Evolutionary conservation across 2,888 invertebrate genomes (phyloP), one percentile per base, ranked within the genome.

Genomic region (Lobophora halterata): DNA sequence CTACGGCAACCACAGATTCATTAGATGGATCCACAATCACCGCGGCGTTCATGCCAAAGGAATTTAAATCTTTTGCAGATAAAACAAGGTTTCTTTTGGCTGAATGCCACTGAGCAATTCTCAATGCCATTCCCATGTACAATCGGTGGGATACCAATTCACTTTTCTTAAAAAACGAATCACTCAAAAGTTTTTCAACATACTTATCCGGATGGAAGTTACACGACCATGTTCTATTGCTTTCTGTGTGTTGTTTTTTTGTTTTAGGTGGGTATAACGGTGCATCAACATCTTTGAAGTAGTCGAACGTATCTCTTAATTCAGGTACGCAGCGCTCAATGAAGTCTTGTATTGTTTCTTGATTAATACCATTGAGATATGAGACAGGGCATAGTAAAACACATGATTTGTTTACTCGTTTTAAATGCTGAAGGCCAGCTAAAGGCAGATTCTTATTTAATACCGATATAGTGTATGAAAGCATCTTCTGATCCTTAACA

Each of bases 191-290:
- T 26, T 88, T 89, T 65, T 96, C 96, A n/a, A 93, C 61, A 45
- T 91, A 90, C 43, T 90, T 90, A 61, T 95, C 92, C 0, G 93
- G 93, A 76, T 96, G 96, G 65, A 96, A 97, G 65, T 95, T 95
- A 33, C 93, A 91, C 0, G 96, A 93, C 97, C 97, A 97, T 23
- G 89, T 70, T 32, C 83, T 78, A 6, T 88, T 87, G 3, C 90
- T 89, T 49, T 81, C 75, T 0, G 88, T 79, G 58, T 91, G 93
- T 61, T 97, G 96, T 23, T 74, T 78, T 31, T 90, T 90, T 0
- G 94, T 88, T 62, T 88, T 89, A 0, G 95, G 93, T 3, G 90
- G 71, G n/a, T 61, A 58, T 10, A 79, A 68, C 0, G 95, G 91
- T 0, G 96, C 93, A 2, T 85, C 60, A 0, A 86, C 52, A 3